Evolutionary conservation across 2,113 vertebrate species (phyloP), one percentile per base, ranked within the genome.

Genomic region (Carassius gibelio): DNA sequence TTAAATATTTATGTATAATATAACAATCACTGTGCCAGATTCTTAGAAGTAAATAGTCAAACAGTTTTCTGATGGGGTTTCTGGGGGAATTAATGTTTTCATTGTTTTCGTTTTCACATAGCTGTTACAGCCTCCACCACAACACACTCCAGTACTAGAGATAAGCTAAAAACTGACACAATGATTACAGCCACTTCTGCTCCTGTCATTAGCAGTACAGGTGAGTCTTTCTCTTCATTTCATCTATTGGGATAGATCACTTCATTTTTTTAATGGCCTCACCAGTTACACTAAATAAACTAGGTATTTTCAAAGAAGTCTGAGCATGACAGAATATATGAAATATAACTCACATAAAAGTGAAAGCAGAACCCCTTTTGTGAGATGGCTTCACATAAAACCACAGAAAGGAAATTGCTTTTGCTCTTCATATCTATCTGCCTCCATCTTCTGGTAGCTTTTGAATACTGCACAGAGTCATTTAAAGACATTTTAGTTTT

Each of bases 401-500:
- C 36, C 55, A 26, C 76, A 62, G 19, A 38, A 59, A 42, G 52
- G 75, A 77, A 77, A 57, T 3, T 14, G 3, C 8, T 3, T 59
- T 57, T 36, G 52, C 50, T 36, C 5, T 5, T 23, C 26, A 10
- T 52, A 23, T 19, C 8, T 84, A 42, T 23, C 84, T 50, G 4
- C 57, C 83, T 66, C 75, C 89, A 91, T 62, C 89, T 90, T 81
- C 87, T 91, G 91, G 86, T 66, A 1, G 68, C 17, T 75, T 1
- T 75, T 26, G 19, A 14, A 66, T 15, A 57, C 3, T 68, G 45
- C 74, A 64, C 21, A 75, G 7, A 52, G 4, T 17, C 19, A 50
- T 26, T n/a, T 48, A 2, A 23, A 55, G 0, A 1, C 9, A 52
- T 13, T 52, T 42, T 7, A 23, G 2, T 11, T 17, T 55, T 76